phyloP scores from a whole-genome alignment of 2,797 vertebrate genomes.

The Setipinna tenuifilis region DNA sequence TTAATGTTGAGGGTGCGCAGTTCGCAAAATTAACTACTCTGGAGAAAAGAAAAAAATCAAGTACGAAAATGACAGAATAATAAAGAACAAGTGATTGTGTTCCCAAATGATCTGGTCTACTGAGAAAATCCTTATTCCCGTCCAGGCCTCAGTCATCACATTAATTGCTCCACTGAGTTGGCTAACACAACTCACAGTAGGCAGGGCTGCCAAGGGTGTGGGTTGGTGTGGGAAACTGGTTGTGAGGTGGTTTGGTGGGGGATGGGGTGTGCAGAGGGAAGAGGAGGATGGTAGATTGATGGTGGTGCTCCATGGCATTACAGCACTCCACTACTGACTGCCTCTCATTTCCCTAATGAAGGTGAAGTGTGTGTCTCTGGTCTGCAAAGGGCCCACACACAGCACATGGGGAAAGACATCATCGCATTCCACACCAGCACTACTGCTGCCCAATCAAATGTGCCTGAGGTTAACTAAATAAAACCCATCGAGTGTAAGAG shows the following conservation, averaged over 20 bases:
- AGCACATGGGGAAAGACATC: background rate
- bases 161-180: slow-evolving; percentile 74
- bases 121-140: slow-evolving; percentile 45
- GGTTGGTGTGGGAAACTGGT: slow-evolving; percentile 26
- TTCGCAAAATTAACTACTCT: background rate
- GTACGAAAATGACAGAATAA: background rate
- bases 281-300: slow-evolving; percentile 11
- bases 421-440: slow-evolving; percentile 14
- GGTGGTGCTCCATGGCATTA: slow-evolving; percentile 7
- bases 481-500: background rate
- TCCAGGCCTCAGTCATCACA: slow-evolving; percentile 62
- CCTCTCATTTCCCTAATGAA: slow-evolving; percentile 48
- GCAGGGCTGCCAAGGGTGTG: slow-evolving; percentile 11
- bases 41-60: background rate
- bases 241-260: too few relatives aligned
- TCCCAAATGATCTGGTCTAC: background rate
- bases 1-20: background rate
- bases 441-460: slow-evolving; percentile 7
- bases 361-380: background rate
- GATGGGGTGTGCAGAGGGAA: background rate
- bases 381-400: background rate
- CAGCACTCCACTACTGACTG: slow-evolving; percentile 11
- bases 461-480: slow-evolving; percentile 12
- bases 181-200: slow-evolving; percentile 53
- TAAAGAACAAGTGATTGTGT: background rate